These are phyloP conservation scores for Parnassius orleans DNA, from an alignment of 2,888 invertebrate genomes.

Conservation along the genomic window DNA sequence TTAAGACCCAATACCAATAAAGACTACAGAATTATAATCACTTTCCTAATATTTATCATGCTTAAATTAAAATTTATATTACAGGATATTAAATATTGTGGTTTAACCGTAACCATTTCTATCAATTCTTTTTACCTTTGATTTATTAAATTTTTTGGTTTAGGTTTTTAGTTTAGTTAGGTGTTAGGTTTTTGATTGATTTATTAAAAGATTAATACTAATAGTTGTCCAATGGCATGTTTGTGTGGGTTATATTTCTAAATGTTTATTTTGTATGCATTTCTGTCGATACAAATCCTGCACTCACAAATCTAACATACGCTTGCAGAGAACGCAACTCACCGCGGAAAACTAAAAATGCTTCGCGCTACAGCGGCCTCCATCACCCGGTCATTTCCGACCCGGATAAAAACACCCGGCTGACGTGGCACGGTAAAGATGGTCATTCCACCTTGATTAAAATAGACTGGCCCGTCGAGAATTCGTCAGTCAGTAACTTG, in stretches of 20 bases:
- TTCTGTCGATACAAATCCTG: constrained; percentile 8
- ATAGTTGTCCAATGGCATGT: constrained; percentile 15
- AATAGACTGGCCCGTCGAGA: constrained; percentile 71
- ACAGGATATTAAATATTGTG: too few relatives aligned
- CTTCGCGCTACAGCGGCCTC: constrained; percentile 61
- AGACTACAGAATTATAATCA: too few relatives aligned
- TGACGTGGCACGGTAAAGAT: constrained; percentile 74
- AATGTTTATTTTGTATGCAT: constrained; percentile 6
- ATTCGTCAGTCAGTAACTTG: constrained; percentile 52
- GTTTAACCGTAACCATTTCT: too few relatives aligned
- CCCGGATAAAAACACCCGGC: constrained; percentile 43
- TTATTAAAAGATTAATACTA: constrained; percentile 8
- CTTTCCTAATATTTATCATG: too few relatives aligned
- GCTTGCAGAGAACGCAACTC: constrained; percentile 71
- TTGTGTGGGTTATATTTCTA: constrained; percentile 5
- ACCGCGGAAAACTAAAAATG: constrained; percentile 62
- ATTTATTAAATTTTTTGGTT: too few relatives aligned
- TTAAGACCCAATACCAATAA: too few relatives aligned
- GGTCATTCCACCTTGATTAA: constrained; percentile 71
- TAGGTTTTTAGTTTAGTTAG: too few relatives aligned
- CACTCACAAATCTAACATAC: constrained; percentile 39
- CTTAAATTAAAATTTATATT: too few relatives aligned
- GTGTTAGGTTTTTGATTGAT: background rate
- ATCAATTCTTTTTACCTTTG: too few relatives aligned
- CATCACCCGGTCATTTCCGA: constrained; percentile 51